These are phyloP conservation scores for Acarapis woodi DNA, from an alignment of 1,140 invertebrate species.

Conservation along the genomic window DNA sequence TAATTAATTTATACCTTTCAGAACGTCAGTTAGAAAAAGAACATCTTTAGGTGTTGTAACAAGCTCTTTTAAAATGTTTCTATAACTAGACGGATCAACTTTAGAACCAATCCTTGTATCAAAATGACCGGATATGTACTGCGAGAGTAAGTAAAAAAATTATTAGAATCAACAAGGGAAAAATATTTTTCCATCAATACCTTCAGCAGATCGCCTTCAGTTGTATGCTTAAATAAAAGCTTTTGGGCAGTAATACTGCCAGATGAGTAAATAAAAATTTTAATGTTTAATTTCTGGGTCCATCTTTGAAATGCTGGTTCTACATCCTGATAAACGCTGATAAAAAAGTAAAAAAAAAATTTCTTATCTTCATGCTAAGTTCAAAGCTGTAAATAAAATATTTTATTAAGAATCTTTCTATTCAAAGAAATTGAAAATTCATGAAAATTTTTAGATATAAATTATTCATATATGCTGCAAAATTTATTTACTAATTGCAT, in stretches of 20 bases:
- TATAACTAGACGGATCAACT: slow-evolving; percentile 36
- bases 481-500: too few relatives aligned
- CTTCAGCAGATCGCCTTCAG: slow-evolving; percentile 37
- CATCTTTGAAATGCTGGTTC: slow-evolving; percentile 35
- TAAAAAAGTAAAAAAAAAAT: neutral
- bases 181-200: slow-evolving; percentile 19
- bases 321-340: slow-evolving; percentile 61
- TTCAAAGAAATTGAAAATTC: too few relatives aligned
- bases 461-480: too few relatives aligned
- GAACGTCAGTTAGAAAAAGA: slow-evolving; percentile 46
- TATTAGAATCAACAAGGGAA: slow-evolving; percentile 6
- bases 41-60: slow-evolving; percentile 29
- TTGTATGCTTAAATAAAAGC: slow-evolving; percentile 44
- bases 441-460: too few relatives aligned
- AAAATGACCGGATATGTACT: slow-evolving; percentile 46
- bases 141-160: slow-evolving; percentile 2
- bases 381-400: too few relatives aligned
- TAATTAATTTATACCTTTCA: slow-evolving; percentile 1
- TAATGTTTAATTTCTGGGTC: slow-evolving; percentile 25
- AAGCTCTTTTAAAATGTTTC: slow-evolving; percentile 37
- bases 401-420: too few relatives aligned
- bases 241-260: slow-evolving; percentile 71
- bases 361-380: too few relatives aligned
- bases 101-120: slow-evolving; percentile 57
- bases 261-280: slow-evolving; percentile 64